Evolutionary conservation across 2,888 invertebrate species (phyloP), one percentile per base, ranked within the genome.

Genomic region (Drosophila aldrichi): DNA sequence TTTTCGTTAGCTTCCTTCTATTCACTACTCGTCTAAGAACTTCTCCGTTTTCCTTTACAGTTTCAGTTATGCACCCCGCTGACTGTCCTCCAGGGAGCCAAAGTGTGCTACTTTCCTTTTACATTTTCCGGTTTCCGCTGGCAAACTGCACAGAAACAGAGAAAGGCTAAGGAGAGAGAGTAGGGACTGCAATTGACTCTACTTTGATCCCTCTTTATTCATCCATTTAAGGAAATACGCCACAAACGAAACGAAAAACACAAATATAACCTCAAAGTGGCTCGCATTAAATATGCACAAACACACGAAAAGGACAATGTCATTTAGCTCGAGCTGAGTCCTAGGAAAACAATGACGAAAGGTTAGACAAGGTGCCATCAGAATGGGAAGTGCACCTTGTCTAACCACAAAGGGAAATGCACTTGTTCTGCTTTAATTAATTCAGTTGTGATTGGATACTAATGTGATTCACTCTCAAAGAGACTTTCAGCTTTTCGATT

Each of bases 231-330:
- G n/a, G 25, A 32, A 38, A 73, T 51, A 32, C 12, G 32, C 38
- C 20, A 32, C 38, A 57, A 64, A 55, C 63, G 38, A 48, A 67
- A 58, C 43, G 54, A 52, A 74, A 76, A 64, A 74, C 67, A 67
- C 73, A 85, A 72, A 80, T 70, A 80, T 67, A 72, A 64, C 80
- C 84, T 80, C 79, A 74, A 75, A 85, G 77, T 69, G 71, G 62
- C 48, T 77, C 61, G 46, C 80, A 84, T 83, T 70, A 70, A 69
- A 69, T 72, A 84, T 85, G 82, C 88, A 82, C 71, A 75, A 82
- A 63, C 66, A 70, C 58, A 54, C 61, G 20, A 88, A 75, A 78
- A 69, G 87, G 66, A 78, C 76, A 85, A 73, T 71, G 69, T 58
- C 58, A 63, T 46, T 59, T 49, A 57, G 25, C 38, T 60, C 38